phyloP scores from a whole-genome alignment of 2,113 vertebrate species.

The Ailuropoda melanoleuca region DNA sequence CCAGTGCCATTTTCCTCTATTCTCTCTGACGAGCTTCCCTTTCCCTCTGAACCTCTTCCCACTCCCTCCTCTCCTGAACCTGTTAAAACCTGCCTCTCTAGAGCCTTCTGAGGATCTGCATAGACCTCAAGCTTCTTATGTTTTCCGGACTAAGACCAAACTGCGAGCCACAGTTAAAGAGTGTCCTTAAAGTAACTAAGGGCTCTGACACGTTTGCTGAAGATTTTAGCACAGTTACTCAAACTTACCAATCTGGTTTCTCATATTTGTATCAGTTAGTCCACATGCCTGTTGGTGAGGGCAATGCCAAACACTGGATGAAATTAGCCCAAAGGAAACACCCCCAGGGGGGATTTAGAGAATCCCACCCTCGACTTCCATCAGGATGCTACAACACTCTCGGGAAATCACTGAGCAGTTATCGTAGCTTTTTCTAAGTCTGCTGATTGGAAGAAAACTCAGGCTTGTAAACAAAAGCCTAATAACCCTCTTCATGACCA shows the following conservation, averaged over 20 bases:
- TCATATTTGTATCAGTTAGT: not conserved
- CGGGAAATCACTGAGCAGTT: not conserved
- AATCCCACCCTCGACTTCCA: not conserved
- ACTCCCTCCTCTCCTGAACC: not conserved
- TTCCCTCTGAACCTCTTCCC: not conserved
- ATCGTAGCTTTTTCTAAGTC: not conserved
- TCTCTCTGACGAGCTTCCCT: not conserved
- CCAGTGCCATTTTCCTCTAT: not conserved
- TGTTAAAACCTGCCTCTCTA: not conserved
- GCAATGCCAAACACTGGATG: not conserved
- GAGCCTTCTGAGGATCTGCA: not conserved
- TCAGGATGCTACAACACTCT: not conserved
- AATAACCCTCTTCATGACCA: not conserved
- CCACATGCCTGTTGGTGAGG: not conserved
- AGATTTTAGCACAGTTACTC: not conserved
- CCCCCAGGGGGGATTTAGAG: not conserved
- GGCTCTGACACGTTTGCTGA: not conserved
- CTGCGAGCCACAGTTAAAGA: not conserved
- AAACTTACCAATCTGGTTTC: not conserved
- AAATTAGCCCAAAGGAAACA: not conserved
- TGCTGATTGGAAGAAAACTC: not conserved
- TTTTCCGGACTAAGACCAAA: not conserved
- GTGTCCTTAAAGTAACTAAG: not conserved
- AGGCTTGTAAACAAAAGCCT: not conserved
- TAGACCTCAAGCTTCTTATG: not conserved